Evolutionary conservation across 2,113 vertebrate species (phyloP).

Genomic region (Lutjanus erythropterus): DNA sequence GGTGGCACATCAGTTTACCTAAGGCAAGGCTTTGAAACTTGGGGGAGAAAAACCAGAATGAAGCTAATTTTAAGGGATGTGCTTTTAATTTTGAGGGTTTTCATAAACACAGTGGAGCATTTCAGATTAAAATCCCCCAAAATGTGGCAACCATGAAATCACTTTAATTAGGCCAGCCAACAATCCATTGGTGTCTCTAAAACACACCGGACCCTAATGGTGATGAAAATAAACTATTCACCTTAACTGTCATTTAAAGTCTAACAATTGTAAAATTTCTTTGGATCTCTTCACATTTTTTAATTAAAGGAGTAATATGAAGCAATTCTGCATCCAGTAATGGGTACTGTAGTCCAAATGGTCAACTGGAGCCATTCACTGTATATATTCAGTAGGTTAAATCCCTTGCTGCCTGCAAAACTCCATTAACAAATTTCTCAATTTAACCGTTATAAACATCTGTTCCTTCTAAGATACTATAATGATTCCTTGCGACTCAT

Average conservation of each 20-base stretch:
- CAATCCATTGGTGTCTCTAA: constrained; percentile 61
- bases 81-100: constrained; percentile 80
- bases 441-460: too few relatives aligned
- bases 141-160: constrained; percentile 81
- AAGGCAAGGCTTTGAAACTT: constrained; percentile 76
- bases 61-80: constrained; percentile 80
- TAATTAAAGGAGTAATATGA: too few relatives aligned
- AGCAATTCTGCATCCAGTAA: too few relatives aligned
- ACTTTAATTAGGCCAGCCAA: constrained; percentile 79
- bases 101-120: constrained; percentile 78
- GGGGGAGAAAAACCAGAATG: constrained; percentile 57
- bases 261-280: neutral
- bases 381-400: too few relatives aligned
- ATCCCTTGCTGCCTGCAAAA: too few relatives aligned
- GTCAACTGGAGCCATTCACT: too few relatives aligned
- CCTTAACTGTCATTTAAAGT: constrained; percentile 39
- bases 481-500: too few relatives aligned
- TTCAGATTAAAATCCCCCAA: constrained; percentile 78
- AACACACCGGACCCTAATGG: constrained; percentile 57
- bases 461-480: too few relatives aligned
- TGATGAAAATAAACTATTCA: constrained; percentile 61
- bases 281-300: neutral
- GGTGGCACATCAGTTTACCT: constrained; percentile 78
- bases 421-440: too few relatives aligned
- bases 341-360: too few relatives aligned